Base-by-base conservation (phyloP, 2,797 vertebrate species). In the Scyliorhinus canicula region DNA sequence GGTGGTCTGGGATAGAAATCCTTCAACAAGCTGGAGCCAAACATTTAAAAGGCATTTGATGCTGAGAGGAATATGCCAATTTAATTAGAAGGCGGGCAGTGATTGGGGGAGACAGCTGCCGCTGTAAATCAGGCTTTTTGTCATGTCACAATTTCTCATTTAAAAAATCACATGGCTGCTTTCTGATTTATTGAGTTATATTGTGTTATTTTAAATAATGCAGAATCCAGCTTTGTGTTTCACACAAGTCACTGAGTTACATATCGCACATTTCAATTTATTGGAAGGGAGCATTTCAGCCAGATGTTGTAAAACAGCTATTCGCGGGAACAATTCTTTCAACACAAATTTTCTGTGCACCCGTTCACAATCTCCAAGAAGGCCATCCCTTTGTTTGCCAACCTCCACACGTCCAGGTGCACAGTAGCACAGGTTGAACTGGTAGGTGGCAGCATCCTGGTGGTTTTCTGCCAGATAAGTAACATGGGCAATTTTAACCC, bases 121-220 rank as follows among this genome's bases (percentile, higher is more conserved):
- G n/a, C 60, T 65, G 88, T 47, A 91, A 91, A 65, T 91, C 40
- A 91, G n/a, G 26, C 65, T 91, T 91, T 91, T 91, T 44, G 60
- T 63, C 88, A 65, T 91, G 88, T 91, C 44, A 47, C n/a, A 63
- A 91, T 91, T 65, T 91, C 47, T 91, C 88, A 91, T 91, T 4
- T 21, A 57, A 57, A 57, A n/a, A 65, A 65, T 65, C n/a, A 44
- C 57, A 65, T 65, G n/a, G 88, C 60, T 65, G n/a, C 40, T 65
- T 65, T 65, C 44, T 91, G 60, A 91, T 91, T 11, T 63, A 91
- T 91, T 91, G 24, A 44, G n/a, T 91, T 91, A 91, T 0, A 65
- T 91, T 91, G 8, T 90, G 57, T 91, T 91, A 91, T 44, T 91
- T 44, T 44, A 91, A 63, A 91, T 63, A 63, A 91, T 91, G n/a